Percentiles rank a stretch among this genome's conserved stretches.
These are phyloP conservation scores for Oenanthe oenanthe DNA, from an alignment of 2,113 vertebrate genomes.

Conservation along the genomic window DNA sequence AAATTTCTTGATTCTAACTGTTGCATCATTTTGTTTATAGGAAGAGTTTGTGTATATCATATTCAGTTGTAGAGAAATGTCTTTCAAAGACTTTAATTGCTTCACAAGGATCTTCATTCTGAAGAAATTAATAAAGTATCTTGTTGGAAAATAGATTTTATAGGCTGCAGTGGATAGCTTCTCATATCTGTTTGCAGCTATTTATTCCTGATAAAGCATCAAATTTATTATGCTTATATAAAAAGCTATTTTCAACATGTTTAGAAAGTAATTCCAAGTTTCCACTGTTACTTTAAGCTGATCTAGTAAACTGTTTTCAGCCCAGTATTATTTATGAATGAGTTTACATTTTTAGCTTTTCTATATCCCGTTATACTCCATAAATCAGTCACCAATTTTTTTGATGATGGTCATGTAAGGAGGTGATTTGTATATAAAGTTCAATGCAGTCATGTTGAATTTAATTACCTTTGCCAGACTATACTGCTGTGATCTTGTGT, in stretches of 20 bases:
- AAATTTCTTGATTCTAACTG: neutral
- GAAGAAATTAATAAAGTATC: neutral
- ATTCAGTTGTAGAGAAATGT: neutral
- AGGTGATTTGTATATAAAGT: neutral
- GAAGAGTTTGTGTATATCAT: neutral
- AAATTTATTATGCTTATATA: neutral
- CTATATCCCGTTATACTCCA: neutral
- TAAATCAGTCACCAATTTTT: neutral
- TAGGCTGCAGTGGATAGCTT: neutral
- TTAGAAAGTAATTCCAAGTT: neutral
- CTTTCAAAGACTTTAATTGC: neutral
- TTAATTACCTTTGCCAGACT: neutral
- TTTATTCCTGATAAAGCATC: neutral
- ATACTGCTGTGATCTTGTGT: neutral
- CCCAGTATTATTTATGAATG: neutral
- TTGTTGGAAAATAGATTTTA: neutral
- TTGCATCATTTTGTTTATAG: neutral
- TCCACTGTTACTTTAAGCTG: neutral
- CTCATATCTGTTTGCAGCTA: neutral
- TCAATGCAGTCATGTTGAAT: neutral
- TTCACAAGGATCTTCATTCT: neutral
- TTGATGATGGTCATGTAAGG: neutral
- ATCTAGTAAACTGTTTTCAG: neutral
- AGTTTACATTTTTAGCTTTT: neutral
- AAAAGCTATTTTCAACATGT: neutral